Conservation (phyloP, 2,888 invertebrate genomes). For the Ophonus ardosiacus region DNA sequence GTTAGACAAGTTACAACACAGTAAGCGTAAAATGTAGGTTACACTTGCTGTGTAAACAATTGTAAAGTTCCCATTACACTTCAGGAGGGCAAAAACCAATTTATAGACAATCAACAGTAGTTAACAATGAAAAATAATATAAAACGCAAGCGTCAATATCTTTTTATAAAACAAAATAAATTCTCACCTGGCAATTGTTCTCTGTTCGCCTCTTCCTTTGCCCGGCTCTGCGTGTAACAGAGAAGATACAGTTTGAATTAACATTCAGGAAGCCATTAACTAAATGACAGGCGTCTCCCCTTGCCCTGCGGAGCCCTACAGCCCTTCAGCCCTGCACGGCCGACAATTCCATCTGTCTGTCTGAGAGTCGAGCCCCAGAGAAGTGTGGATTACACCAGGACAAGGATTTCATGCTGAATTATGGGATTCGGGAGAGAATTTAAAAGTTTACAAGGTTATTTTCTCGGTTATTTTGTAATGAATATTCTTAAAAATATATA, state of each 20-base stretch:
- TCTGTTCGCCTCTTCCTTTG: not conserved
- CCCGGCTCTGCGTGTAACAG: slow-evolving; percentile 25
- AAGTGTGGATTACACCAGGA: slow-evolving; percentile 23
- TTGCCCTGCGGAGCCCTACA: not conserved
- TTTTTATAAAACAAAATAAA: too few relatives aligned
- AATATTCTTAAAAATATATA: not conserved
- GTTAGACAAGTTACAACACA: too few relatives aligned
- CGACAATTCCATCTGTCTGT: slow-evolving; percentile 43
- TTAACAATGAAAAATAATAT: too few relatives aligned
- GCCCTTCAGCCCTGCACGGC: slow-evolving; percentile 5
- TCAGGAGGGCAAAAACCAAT: too few relatives aligned
- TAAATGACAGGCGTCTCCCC: slow-evolving; percentile 73
- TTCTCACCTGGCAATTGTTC: not conserved
- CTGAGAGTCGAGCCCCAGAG: not conserved
- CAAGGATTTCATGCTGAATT: slow-evolving; percentile 13
- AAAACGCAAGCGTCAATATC: too few relatives aligned
- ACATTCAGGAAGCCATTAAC: slow-evolving; percentile 76
- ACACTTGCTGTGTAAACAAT: too few relatives aligned
- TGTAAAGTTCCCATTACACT: too few relatives aligned
- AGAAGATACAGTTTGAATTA: slow-evolving; percentile 71
- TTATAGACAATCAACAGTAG: too few relatives aligned
- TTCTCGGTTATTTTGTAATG: too few relatives aligned
- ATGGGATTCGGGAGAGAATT: not conserved
- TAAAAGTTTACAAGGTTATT: too few relatives aligned
- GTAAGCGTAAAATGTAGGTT: too few relatives aligned